Percentiles rank a stretch among this genome's conserved stretches.
phyloP scores from a whole-genome alignment of 2,888 invertebrate species.

The Cephus nigrinus region DNA sequence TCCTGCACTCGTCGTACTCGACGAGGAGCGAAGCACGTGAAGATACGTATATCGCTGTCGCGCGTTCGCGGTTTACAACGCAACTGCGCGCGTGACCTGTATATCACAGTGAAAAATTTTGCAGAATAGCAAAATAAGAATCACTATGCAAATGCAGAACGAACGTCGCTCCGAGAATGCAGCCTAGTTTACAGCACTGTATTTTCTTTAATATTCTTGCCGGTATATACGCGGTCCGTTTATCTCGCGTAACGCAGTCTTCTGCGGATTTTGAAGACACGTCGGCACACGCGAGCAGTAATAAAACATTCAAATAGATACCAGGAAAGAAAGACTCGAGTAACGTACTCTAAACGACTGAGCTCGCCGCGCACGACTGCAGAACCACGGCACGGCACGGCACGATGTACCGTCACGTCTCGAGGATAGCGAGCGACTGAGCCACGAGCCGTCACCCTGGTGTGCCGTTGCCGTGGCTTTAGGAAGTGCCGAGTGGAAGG shows the following conservation, averaged over 20 bases:
- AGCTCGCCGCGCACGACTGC: constrained; percentile 7
- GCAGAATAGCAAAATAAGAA: neutral
- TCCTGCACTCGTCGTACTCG: neutral
- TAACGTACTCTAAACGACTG: constrained; percentile 23
- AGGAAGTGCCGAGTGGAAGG: constrained; percentile 43
- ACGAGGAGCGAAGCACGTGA: neutral
- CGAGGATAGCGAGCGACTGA: constrained; percentile 59
- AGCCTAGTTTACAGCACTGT: neutral
- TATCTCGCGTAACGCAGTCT: neutral
- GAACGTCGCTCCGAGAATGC: neutral
- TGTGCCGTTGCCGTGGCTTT: constrained; percentile 28
- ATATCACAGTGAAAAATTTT: neutral
- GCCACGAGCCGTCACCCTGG: constrained; percentile 36
- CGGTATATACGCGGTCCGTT: neutral
- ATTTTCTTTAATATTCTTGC: neutral
- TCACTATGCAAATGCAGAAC: neutral
- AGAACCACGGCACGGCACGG: constrained; percentile 30
- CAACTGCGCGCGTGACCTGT: neutral
- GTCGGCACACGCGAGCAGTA: neutral
- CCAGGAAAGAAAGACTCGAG: constrained; percentile 16
- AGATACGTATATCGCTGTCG: neutral
- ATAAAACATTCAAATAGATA: neutral
- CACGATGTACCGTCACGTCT: constrained; percentile 39
- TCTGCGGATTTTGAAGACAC: neutral
- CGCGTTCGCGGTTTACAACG: neutral